Evolutionary conservation across 2,888 invertebrate genomes (phyloP).

Genomic region (Ptychoptera contaminata): DNA sequence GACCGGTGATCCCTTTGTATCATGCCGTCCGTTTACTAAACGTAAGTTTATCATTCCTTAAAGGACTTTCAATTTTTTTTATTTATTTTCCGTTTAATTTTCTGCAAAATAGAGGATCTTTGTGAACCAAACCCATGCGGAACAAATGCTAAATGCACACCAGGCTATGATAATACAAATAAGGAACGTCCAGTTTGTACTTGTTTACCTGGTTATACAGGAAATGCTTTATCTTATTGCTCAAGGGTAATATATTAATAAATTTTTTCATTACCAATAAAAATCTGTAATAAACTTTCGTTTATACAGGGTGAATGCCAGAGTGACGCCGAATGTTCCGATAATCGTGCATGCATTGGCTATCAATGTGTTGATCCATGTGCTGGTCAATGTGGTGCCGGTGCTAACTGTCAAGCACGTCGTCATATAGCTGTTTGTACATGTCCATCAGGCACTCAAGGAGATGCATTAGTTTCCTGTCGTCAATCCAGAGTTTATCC

Average conservation of each 20-base stretch:
- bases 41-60: constrained; percentile 29
- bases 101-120: constrained; percentile 46
- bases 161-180: constrained; percentile 68
- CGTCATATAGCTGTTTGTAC: constrained; percentile 71
- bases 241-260: constrained; percentile 11
- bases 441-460: constrained; percentile 49
- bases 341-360: constrained; percentile 60
- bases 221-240: constrained; percentile 59
- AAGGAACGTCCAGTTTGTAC: constrained; percentile 76
- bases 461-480: constrained; percentile 43
- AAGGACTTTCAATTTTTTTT: background rate
- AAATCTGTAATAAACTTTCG: background rate
- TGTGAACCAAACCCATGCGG: constrained; percentile 84
- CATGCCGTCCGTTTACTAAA: constrained; percentile 66
- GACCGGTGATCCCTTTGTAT: constrained; percentile 74
- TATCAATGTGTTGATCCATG: constrained; percentile 61
- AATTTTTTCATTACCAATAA: background rate
- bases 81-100: background rate
- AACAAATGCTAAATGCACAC: constrained; percentile 44
- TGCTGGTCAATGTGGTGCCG: constrained; percentile 60
- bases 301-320: constrained; percentile 56
- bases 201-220: constrained; percentile 60
- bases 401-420: constrained; percentile 58
- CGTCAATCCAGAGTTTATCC: constrained; percentile 29
- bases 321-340: constrained; percentile 57